Evolutionary conservation across 2,113 vertebrate genomes (phyloP).

Genomic region (Mirounga angustirostris): DNA sequence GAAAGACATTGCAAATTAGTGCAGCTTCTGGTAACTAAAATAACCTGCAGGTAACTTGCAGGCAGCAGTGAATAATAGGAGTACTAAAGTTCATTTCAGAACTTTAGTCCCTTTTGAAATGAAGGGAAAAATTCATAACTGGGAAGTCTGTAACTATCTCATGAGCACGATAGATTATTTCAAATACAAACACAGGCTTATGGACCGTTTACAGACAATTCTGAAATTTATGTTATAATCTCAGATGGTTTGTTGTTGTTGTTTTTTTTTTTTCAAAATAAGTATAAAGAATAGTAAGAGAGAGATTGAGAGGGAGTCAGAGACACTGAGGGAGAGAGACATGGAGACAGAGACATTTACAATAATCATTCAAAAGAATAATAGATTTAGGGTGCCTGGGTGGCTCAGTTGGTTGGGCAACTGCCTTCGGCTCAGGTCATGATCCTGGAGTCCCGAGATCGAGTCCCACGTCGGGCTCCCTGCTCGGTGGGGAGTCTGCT

Average conservation of each 20-base stretch:
- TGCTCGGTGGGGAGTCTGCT: no score
- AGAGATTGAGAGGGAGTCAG: neutral
- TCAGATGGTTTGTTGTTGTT: neutral
- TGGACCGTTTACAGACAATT: neutral
- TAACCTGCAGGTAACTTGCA: constrained; percentile 73
- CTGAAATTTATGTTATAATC: neutral
- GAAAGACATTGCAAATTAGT: constrained; percentile 70
- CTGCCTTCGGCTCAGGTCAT: no score
- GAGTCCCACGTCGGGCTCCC: no score
- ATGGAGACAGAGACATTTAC: neutral
- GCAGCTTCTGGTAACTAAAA: constrained; percentile 69
- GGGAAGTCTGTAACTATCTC: neutral
- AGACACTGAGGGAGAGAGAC: neutral
- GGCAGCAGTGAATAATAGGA: constrained; percentile 56
- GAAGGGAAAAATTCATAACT: constrained; percentile 23
- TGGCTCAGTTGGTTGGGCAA: no score
- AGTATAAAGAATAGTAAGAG: neutral
- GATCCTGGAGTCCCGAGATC: no score
- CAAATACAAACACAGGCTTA: neutral
- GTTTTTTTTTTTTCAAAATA: neutral
- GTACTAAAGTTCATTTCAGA: constrained; percentile 62
- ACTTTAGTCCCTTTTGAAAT: constrained; percentile 38
- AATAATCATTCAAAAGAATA: neutral
- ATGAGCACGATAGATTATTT: neutral
- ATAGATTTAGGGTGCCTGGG: no score